These are phyloP conservation scores for Emmelina monodactyla DNA, from an alignment of 2,888 invertebrate genomes.

Conservation along the genomic window DNA sequence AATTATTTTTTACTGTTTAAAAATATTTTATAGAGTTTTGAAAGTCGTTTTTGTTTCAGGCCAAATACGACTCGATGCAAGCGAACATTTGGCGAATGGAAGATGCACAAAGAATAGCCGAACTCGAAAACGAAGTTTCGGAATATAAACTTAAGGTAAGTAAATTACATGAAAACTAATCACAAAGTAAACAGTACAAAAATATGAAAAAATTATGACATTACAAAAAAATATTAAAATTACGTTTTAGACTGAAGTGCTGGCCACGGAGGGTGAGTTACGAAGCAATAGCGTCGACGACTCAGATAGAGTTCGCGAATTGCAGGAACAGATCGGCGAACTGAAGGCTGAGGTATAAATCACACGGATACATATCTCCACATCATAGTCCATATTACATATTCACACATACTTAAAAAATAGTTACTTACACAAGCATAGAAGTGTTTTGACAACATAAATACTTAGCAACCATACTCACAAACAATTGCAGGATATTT, in stretches of 20 bases:
- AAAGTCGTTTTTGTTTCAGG: slow-evolving; percentile 44
- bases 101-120: slow-evolving; percentile 91
- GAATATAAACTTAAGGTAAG: slow-evolving; percentile 88
- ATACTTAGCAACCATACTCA: not conserved
- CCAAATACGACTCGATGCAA: slow-evolving; percentile 93
- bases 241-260: slow-evolving; percentile 85
- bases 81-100: slow-evolving; percentile 94
- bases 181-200: too few species aligned
- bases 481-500: too few species aligned
- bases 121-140: slow-evolving; percentile 92
- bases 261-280: slow-evolving; percentile 91
- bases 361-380: not conserved
- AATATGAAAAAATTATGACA: too few species aligned
- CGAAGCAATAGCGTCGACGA: slow-evolving; percentile 81
- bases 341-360: slow-evolving; percentile 88
- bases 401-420: not conserved
- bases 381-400: not conserved
- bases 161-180: too few species aligned
- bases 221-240: too few species aligned
- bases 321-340: slow-evolving; percentile 92
- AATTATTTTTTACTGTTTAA: too few species aligned
- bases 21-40: too few species aligned
- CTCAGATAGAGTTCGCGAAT: slow-evolving; percentile 84
- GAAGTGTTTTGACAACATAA: not conserved
- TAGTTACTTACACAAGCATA: not conserved